These are phyloP conservation scores for Sminthopsis crassicaudata DNA, from an alignment of 2,113 vertebrate genomes.

Conservation along the genomic window DNA sequence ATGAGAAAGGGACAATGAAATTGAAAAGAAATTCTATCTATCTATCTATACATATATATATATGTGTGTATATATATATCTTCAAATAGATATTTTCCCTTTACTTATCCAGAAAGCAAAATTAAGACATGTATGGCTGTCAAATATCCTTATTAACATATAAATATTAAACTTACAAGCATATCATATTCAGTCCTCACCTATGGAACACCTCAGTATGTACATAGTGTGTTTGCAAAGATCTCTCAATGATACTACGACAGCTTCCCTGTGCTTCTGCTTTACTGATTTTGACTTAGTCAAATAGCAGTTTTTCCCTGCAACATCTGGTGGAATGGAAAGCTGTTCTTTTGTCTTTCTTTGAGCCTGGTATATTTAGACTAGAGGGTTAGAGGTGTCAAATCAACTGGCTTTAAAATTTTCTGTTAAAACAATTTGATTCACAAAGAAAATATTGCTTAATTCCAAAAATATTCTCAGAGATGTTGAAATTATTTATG, in stretches of 20 bases:
- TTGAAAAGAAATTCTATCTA: constrained; percentile 47
- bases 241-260: not conserved
- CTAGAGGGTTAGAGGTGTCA: not conserved
- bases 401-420: constrained; percentile 7
- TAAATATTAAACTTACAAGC: not conserved
- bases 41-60: constrained; percentile 16
- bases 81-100: constrained; percentile 3
- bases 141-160: constrained; percentile 3
- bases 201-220: not conserved
- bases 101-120: constrained; percentile 50
- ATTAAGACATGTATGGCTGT: constrained; percentile 29
- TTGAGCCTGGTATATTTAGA: not conserved
- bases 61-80: not conserved
- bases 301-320: not conserved
- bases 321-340: not conserved
- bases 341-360: not conserved
- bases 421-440: not conserved
- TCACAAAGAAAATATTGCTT: not conserved
- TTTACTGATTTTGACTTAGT: constrained; percentile 14
- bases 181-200: rapidly evolving
- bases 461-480: not conserved
- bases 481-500: not conserved
- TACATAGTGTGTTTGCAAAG: not conserved
- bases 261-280: not conserved
- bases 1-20: constrained; percentile 46